Evolutionary conservation across 2,113 vertebrate species (phyloP).

Genomic region (Physeter macrocephalus): DNA sequence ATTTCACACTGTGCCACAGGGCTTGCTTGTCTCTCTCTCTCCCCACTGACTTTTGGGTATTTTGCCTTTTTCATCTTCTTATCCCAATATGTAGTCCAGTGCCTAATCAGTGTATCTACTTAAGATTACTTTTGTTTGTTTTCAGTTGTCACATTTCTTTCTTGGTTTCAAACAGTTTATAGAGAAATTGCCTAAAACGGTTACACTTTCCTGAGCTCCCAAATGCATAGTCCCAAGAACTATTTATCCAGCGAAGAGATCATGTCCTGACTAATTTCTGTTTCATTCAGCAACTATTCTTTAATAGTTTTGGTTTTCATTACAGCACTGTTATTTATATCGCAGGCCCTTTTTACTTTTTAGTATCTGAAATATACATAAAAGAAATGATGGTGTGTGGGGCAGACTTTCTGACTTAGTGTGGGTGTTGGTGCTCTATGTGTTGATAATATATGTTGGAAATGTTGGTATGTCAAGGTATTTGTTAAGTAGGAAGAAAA

Average conservation of each 20-base stretch:
- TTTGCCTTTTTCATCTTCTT: slow-evolving; percentile 7
- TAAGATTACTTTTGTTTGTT: background rate
- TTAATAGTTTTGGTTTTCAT: slow-evolving; percentile 31
- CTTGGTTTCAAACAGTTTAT: background rate
- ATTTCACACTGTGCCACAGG: background rate
- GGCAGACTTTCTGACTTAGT: slow-evolving; percentile 10
- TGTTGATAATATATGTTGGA: background rate
- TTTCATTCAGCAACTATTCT: background rate
- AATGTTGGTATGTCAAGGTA: slow-evolving; percentile 39
- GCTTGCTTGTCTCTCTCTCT: background rate
- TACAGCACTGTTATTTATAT: background rate
- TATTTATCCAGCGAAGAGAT: background rate
- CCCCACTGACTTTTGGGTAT: background rate
- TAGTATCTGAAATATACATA: background rate
- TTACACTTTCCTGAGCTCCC: background rate
- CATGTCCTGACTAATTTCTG: slow-evolving; percentile 4
- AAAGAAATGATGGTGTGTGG: background rate
- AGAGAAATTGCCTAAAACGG: background rate
- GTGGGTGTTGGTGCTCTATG: background rate
- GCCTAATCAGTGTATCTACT: background rate
- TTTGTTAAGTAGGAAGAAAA: slow-evolving; percentile 24
- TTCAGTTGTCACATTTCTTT: slow-evolving; percentile 20
- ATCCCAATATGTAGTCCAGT: background rate
- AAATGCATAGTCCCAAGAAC: background rate
- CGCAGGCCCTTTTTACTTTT: background rate